Evolutionary conservation across 2,113 vertebrate species (phyloP), one percentile per base, ranked within the genome.

Genomic region (Bos indicus): DNA sequence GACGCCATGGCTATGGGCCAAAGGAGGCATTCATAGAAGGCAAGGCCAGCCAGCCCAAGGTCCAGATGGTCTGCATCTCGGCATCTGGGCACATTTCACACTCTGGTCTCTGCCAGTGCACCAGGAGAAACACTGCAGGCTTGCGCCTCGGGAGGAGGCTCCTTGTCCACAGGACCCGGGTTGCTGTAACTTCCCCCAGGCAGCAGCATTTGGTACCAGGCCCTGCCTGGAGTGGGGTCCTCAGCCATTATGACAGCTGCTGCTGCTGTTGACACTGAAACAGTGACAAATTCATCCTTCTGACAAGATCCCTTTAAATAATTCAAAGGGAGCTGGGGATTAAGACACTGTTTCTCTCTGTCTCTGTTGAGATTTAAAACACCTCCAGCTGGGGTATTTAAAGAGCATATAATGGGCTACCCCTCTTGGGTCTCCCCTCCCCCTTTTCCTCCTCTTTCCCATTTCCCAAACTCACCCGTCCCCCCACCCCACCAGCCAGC

Each of bases 271-370:
- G 3, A 95, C 86, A 95, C 92, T 97, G 94, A 57, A 97, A 98
- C 97, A 98, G 98, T 19, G 6, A 98, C 96, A 98, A 98, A 99
- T 71, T 91, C 98, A 98, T 98, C 96, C 93, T 94, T 98, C 98
- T 97, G 94, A 98, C 4, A 80, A 98, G 98, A 98, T 98, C 97
- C 95, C 96, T 96, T 98, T 98, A 98, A 98, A 98, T 98, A 98
- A 98, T 98, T 98, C 98, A 98, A 97, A 88, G 96, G 85, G 97
- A 98, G 94, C 93, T 96, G 81, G 46, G 90, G 97, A 98, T 98
- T 98, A 98, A 98, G 98, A 97, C 98, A 98, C 96, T 91, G 88
- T 97, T 98, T 97, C 96, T 97, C 97, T 97, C 96, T 17, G 16
- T 84, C 97, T 98, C 98, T 25, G 2, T 89, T 81, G 95, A 95